A percentile compares a stretch with the other conserved stretches of the same genome.
Evolutionary conservation across 1,140 invertebrate genomes (phyloP).

Genomic region (Antheraea mylitta): DNA sequence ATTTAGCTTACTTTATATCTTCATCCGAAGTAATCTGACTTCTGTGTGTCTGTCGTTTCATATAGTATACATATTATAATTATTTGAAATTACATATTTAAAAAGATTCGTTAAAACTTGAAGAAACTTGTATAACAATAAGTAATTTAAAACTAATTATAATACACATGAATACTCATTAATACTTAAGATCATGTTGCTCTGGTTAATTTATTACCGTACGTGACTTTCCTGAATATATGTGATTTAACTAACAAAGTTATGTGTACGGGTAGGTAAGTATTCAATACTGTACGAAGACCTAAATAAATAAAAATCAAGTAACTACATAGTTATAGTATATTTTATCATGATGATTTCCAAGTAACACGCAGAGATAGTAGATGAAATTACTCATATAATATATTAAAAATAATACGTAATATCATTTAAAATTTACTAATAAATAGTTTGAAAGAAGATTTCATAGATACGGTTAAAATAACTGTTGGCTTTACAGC

Average conservation of each 20-base stretch:
- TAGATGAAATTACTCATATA: no score
- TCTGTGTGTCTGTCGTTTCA: slow-evolving; percentile 14
- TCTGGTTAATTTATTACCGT: neutral
- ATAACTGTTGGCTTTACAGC: no score
- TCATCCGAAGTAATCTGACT: slow-evolving; percentile 30
- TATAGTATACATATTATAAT: neutral
- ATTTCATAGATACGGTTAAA: no score
- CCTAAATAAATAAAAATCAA: neutral
- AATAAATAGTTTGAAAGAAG: no score
- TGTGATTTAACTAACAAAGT: neutral
- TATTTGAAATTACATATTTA: neutral
- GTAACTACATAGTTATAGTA: neutral
- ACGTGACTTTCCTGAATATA: neutral
- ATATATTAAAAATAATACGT: no score
- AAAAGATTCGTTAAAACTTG: no score
- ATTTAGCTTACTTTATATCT: slow-evolving; percentile 50
- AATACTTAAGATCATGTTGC: neutral
- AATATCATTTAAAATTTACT: no score
- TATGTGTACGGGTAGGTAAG: neutral
- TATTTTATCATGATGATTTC: neutral
- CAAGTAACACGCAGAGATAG: no score
- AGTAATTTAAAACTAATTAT: neutral
- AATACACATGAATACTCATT: neutral
- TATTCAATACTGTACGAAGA: neutral
- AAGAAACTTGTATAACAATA: neutral